A percentile compares a stretch with the other conserved stretches of the same genome.
Conservation (phyloP, 2,888 invertebrate genomes). For the Parnassius apollo region DNA sequence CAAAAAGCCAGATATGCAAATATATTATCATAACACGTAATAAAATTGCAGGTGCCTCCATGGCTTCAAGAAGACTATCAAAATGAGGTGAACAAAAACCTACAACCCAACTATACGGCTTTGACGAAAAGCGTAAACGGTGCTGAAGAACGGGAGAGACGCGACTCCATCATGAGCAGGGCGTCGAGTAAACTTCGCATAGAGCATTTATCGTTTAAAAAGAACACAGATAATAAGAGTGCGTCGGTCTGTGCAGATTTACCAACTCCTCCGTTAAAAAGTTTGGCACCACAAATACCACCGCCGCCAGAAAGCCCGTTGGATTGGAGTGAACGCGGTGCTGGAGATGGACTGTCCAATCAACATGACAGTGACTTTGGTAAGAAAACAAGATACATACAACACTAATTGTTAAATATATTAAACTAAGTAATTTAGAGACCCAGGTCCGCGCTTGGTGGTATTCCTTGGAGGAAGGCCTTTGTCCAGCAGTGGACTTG, state of each 20-base stretch:
- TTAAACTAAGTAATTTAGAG: too few species aligned
- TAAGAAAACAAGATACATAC: slow-evolving; percentile 45
- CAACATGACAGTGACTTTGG: slow-evolving; percentile 93
- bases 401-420: too few species aligned
- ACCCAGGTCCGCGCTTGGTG: too few species aligned
- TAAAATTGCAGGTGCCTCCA: slow-evolving; percentile 83
- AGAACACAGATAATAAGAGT: slow-evolving; percentile 54
- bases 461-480: too few species aligned
- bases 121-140: slow-evolving; percentile 64
- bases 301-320: slow-evolving; percentile 73
- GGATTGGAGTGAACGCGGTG: slow-evolving; percentile 88
- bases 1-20: not conserved
- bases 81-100: slow-evolving; percentile 74
- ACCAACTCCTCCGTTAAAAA: slow-evolving; percentile 42
- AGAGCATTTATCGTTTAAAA: slow-evolving; percentile 68
- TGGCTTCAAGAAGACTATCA: slow-evolving; percentile 86
- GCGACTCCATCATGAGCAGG: slow-evolving; percentile 72
- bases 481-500: too few species aligned
- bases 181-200: slow-evolving; percentile 72
- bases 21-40: not conserved
- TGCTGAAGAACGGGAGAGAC: slow-evolving; percentile 62
- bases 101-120: slow-evolving; percentile 70
- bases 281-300: slow-evolving; percentile 48
- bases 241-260: slow-evolving; percentile 53
- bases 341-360: slow-evolving; percentile 91